Evolutionary conservation across 2,797 vertebrate species (phyloP).

Genomic region (Valencia hispanica): DNA sequence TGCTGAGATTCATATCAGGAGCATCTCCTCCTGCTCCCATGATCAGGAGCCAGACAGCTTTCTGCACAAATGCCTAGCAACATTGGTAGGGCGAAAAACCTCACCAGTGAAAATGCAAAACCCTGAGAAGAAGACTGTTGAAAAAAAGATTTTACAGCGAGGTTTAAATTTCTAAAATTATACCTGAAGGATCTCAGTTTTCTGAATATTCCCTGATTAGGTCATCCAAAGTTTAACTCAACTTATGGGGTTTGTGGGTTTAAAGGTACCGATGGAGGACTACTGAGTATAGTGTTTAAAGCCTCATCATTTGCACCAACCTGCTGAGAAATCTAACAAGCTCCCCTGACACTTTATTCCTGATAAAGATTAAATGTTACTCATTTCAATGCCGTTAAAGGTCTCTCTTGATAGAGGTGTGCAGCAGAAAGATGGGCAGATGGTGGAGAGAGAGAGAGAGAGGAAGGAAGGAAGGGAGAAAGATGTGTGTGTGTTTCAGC

Average conservation of each 20-base stretch:
- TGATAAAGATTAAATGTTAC: slow-evolving; percentile 40
- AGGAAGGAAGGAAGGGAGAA: slow-evolving; percentile 29
- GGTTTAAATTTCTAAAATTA: slow-evolving; percentile 42
- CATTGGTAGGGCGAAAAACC: slow-evolving; percentile 23
- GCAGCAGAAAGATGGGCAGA: slow-evolving; percentile 43
- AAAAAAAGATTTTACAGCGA: slow-evolving; percentile 21
- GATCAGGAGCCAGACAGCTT: slow-evolving; percentile 37
- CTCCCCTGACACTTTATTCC: slow-evolving; percentile 35
- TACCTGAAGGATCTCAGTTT: slow-evolving; percentile 22
- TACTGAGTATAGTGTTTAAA: slow-evolving; percentile 26
- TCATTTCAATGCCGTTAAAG: slow-evolving; percentile 39
- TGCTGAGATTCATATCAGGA: slow-evolving; percentile 60
- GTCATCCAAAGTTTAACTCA: slow-evolving; percentile 16
- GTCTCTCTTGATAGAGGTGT: slow-evolving; percentile 35
- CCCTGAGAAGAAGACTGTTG: slow-evolving; percentile 19
- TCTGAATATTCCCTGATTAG: slow-evolving; percentile 26
- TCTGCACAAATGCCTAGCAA: slow-evolving; percentile 10
- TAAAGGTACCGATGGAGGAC: slow-evolving; percentile 6
- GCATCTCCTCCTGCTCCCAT: slow-evolving; percentile 30
- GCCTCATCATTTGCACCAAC: slow-evolving; percentile 29
- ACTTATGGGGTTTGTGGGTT: slow-evolving; percentile 8
- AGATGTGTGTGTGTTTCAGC: slow-evolving; percentile 49
- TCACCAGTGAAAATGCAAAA: slow-evolving; percentile 15
- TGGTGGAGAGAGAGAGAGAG: slow-evolving; percentile 20
- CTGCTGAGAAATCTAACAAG: slow-evolving; percentile 38